phyloP scores from a whole-genome alignment of 2,113 vertebrate genomes.

The Prionailurus bengalensis region DNA sequence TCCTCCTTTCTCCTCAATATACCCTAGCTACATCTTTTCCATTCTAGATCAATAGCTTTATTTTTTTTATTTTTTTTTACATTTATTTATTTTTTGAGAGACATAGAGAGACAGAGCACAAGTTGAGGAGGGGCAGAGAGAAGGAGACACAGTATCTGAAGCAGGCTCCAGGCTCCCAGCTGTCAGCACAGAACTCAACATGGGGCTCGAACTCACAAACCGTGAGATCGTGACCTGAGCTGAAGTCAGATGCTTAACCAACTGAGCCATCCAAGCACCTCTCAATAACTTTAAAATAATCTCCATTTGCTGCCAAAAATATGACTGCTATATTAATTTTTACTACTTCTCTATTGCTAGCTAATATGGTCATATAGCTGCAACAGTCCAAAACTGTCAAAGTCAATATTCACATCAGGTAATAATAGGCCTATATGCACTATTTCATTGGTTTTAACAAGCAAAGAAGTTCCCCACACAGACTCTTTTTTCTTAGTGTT shows the following conservation, averaged over 20 bases:
- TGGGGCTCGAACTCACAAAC: too few species aligned
- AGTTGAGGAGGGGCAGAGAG: too few species aligned
- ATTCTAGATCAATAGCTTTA: constrained; percentile 17
- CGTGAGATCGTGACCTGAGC: too few species aligned
- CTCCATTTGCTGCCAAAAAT: constrained; percentile 51
- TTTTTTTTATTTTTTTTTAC: too few species aligned
- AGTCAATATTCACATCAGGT: constrained; percentile 65
- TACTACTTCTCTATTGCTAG: constrained; percentile 52
- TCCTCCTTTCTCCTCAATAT: background rate
- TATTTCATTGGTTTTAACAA: constrained; percentile 53
- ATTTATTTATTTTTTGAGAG: too few species aligned
- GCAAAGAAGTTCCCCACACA: constrained; percentile 36
- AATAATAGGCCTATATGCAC: constrained; percentile 36
- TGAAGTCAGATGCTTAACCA: too few species aligned
- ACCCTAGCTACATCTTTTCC: background rate
- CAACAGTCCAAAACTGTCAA: constrained; percentile 46
- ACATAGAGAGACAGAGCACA: too few species aligned
- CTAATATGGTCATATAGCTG: constrained; percentile 44
- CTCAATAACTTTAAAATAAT: constrained; percentile 45
- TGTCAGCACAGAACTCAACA: too few species aligned
- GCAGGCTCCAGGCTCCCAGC: too few species aligned
- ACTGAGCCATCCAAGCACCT: too few species aligned
- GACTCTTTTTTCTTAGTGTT: background rate
- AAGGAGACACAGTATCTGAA: too few species aligned
- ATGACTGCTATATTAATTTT: constrained; percentile 54